A percentile compares a stretch with the other conserved stretches of the same genome.
These are phyloP conservation scores for Luperina nickerlii DNA, from an alignment of 2,888 invertebrate genomes.

Conservation along the genomic window DNA sequence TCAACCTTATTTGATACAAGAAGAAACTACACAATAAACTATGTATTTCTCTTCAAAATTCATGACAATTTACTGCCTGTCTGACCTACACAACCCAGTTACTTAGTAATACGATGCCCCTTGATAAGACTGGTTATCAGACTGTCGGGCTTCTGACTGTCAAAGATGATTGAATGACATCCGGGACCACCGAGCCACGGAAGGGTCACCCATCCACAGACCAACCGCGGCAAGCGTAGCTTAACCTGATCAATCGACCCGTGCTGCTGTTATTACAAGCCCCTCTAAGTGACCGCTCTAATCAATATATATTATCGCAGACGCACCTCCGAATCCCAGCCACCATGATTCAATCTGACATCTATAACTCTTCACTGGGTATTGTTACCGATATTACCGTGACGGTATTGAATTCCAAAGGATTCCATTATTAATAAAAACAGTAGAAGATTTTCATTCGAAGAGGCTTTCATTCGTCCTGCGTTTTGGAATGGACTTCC, in stretches of 20 bases:
- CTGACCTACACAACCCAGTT: not conserved
- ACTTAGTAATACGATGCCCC: not conserved
- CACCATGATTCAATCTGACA: slow-evolving; percentile 30
- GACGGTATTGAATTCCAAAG: slow-evolving; percentile 24
- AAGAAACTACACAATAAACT: not conserved
- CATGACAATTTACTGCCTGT: not conserved
- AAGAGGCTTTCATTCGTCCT: not conserved
- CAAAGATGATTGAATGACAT: not conserved
- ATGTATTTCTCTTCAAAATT: not conserved
- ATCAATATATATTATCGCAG: slow-evolving; percentile 26
- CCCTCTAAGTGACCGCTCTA: slow-evolving; percentile 4
- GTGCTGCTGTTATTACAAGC: not conserved
- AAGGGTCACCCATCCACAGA: not conserved
- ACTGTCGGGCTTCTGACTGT: not conserved
- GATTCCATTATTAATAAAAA: slow-evolving; percentile 8
- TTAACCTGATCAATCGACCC: not conserved
- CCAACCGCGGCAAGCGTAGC: no score
- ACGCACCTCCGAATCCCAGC: slow-evolving; percentile 8
- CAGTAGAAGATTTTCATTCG: not conserved
- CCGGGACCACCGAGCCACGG: not conserved
- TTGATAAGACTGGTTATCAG: not conserved
- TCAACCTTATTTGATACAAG: not conserved
- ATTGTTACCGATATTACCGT: slow-evolving; percentile 19
- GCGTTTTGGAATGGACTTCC: no score
- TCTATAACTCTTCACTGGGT: slow-evolving; percentile 31